phyloP scores from a whole-genome alignment of 1,140 invertebrate species.

The Bombus polaris region DNA sequence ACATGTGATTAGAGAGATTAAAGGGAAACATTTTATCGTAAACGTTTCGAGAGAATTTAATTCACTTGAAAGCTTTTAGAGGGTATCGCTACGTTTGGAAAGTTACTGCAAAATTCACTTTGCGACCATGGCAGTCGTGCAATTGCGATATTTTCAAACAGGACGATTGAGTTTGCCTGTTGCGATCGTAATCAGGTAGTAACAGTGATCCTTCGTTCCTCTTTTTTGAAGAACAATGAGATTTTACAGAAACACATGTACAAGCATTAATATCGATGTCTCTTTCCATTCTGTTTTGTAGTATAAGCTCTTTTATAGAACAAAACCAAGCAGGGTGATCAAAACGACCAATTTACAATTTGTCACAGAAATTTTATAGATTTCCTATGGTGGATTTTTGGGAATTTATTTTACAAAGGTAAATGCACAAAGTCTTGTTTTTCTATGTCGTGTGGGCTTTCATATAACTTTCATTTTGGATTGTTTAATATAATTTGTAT shows the following conservation, averaged over 20 bases:
- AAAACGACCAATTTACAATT: too few species aligned
- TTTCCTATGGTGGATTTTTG: too few species aligned
- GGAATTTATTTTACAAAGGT: too few species aligned
- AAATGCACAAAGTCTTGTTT: too few species aligned
- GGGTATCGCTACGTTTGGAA: constrained; percentile 51
- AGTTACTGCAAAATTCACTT: constrained; percentile 55
- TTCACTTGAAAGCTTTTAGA: constrained; percentile 66
- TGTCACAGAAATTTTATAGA: too few species aligned
- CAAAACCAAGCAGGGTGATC: too few species aligned
- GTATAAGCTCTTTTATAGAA: too few species aligned
- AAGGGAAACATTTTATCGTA: constrained; percentile 69
- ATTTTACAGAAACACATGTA: not conserved
- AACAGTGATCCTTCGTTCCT: not conserved
- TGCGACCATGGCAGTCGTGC: constrained; percentile 4
- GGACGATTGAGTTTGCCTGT: constrained; percentile 27
- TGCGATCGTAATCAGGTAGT: not conserved
- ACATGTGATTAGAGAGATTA: constrained; percentile 68
- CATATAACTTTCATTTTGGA: too few species aligned
- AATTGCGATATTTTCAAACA: constrained; percentile 52
- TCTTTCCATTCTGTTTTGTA: not conserved
- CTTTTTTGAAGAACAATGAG: not conserved
- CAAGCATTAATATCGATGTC: not conserved
- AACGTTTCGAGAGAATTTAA: constrained; percentile 67
- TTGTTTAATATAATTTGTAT: not conserved
- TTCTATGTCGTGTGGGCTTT: too few species aligned